Evolutionary conservation across 2,113 vertebrate species (phyloP).

Genomic region (Oreochromis aureus): DNA sequence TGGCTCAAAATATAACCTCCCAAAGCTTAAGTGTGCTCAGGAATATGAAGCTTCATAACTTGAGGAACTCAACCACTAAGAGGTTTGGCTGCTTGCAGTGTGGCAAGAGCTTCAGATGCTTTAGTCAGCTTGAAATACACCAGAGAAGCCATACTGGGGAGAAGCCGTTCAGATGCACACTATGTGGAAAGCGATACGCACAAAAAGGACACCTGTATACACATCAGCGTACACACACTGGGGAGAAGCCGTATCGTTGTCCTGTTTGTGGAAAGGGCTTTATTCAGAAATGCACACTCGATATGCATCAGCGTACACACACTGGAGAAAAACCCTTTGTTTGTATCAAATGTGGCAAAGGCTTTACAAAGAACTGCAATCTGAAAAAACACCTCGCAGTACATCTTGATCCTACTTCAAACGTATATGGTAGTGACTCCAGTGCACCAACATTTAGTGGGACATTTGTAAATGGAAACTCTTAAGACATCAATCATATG

Average conservation of each 20-base stretch:
- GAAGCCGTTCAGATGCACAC: conserved; percentile 69
- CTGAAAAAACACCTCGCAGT: conserved; percentile 71
- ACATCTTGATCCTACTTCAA: conserved; percentile 48
- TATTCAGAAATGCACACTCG: conserved; percentile 77
- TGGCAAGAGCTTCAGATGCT: conserved; percentile 71
- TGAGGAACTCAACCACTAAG: conserved; percentile 52
- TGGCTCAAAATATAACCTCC: conserved; percentile 8
- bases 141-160: conserved; percentile 76
- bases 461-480: conserved; percentile 24
- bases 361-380: conserved; percentile 75
- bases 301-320: conserved; percentile 76
- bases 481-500: not conserved
- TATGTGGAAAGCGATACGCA: conserved; percentile 72
- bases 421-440: conserved; percentile 16
- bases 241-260: conserved; percentile 74
- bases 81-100: conserved; percentile 69
- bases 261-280: conserved; percentile 72
- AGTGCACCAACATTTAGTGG: conserved; percentile 20
- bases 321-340: conserved; percentile 74
- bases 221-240: conserved; percentile 75
- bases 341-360: conserved; percentile 71
- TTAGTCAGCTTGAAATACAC: conserved; percentile 74
- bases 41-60: conserved; percentile 46
- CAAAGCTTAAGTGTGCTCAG: conserved; percentile 23
- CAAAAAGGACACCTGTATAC: conserved; percentile 76